Evolutionary conservation across 23 tunicate species (phyloP).

Genomic region (Ciona savignyi): DNA sequence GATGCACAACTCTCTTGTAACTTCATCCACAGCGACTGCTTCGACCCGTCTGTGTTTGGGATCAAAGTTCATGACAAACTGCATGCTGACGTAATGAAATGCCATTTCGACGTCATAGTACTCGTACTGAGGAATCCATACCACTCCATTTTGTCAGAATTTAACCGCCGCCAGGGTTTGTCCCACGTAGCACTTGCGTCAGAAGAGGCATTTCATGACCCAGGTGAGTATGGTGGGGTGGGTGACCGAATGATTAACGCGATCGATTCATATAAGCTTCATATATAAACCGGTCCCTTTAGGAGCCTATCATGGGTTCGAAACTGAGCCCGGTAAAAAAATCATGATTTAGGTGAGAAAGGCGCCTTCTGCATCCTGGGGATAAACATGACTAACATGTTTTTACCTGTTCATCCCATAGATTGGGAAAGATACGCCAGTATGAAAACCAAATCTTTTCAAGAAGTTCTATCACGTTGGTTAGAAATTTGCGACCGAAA

Average conservation of each 20-base stretch:
- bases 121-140: conserved; percentile 39
- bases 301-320: not conserved
- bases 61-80: conserved; percentile 15
- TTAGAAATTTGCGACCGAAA: not conserved
- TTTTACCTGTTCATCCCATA: not conserved
- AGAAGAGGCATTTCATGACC: not conserved
- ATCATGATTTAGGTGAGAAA: too few species aligned
- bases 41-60: conserved; percentile 8
- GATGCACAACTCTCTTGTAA: not conserved
- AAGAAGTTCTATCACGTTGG: not conserved
- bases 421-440: not conserved
- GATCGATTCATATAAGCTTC: too few species aligned
- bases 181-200: conserved; percentile 32
- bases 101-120: conserved; percentile 29
- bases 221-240: not conserved
- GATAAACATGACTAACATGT: too few species aligned
- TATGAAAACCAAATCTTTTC: not conserved
- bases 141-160: conserved; percentile 33
- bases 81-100: conserved; percentile 15
- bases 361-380: too few species aligned
- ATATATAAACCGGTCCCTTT: not conserved
- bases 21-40: conserved; percentile 12
- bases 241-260: too few species aligned
- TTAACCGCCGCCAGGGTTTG: conserved; percentile 24
- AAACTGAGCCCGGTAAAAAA: too few species aligned